Evolutionary conservation across 2,797 vertebrate species (phyloP).

Genomic region (Ambastaia sidthimunki): DNA sequence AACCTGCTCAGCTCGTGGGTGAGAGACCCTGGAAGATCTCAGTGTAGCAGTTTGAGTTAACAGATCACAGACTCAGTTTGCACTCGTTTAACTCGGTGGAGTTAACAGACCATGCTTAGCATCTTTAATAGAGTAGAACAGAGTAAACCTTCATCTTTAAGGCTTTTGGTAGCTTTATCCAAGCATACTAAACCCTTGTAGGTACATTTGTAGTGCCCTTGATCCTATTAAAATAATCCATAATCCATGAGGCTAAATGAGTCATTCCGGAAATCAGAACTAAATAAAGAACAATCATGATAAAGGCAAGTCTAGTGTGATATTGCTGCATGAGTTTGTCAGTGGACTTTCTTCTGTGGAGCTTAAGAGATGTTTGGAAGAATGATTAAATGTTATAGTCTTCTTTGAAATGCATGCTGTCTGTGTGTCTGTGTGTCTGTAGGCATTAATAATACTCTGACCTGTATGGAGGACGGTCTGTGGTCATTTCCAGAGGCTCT

Average conservation of each 20-base stretch:
- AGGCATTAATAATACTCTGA: conserved; percentile 93
- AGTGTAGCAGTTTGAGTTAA: neutral
- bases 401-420: neutral
- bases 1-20: conserved; percentile 94
- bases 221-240: too few species aligned
- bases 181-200: too few species aligned
- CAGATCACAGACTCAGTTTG: too few species aligned
- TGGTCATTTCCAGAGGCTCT: conserved; percentile 98
- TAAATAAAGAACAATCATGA: too few species aligned
- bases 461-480: conserved; percentile 93
- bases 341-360: neutral
- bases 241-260: too few species aligned
- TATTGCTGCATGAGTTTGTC: too few species aligned
- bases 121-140: neutral
- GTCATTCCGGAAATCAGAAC: too few species aligned
- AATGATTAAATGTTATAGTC: too few species aligned
- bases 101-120: neutral
- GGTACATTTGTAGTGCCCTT: too few species aligned
- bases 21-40: conserved; percentile 42
- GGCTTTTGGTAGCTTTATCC: too few species aligned
- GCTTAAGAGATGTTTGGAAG: too few species aligned
- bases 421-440: conserved; percentile 25
- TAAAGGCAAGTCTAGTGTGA: too few species aligned
- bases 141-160: neutral
- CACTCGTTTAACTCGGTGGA: neutral